A percentile compares a stretch with the other conserved stretches of the same genome.
These are phyloP conservation scores for Eupithecia inturbata DNA, from an alignment of 2,888 invertebrate species.

Conservation along the genomic window DNA sequence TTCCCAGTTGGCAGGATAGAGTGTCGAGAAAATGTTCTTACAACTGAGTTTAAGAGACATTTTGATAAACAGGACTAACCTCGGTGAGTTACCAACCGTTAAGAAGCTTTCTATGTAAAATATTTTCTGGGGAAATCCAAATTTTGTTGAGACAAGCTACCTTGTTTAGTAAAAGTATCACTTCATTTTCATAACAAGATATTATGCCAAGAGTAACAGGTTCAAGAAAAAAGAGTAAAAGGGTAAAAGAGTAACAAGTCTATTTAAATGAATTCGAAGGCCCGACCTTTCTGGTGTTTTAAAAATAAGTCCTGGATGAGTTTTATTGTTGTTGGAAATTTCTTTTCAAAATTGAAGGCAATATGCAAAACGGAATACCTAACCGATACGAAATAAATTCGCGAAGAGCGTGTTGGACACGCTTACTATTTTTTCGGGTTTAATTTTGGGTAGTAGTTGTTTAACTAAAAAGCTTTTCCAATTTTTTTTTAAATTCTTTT, in stretches of 20 bases:
- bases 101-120: background rate
- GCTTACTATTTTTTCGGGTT: conserved; percentile 10
- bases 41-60: conserved; percentile 16
- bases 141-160: background rate
- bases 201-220: conserved; percentile 3
- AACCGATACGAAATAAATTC: conserved; percentile 9
- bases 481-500: no score
- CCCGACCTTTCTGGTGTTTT: conserved; percentile 7
- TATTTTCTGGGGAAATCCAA: background rate
- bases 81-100: background rate
- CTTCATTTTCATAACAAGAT: conserved; percentile 9
- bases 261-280: conserved; percentile 10
- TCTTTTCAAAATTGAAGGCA: conserved; percentile 11
- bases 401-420: background rate
- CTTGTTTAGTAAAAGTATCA: conserved; percentile 4
- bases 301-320: conserved; percentile 10
- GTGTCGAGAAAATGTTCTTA: conserved; percentile 18
- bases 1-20: conserved; percentile 35
- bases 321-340: conserved; percentile 12
- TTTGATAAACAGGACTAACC: background rate
- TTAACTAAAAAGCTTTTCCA: background rate
- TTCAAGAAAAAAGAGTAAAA: no score
- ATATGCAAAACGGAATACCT: conserved; percentile 9
- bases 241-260: no score
- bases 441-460: background rate